Evolutionary conservation across 1,140 invertebrate genomes (phyloP).

Genomic region (Philotrypesis tridentata): DNA sequence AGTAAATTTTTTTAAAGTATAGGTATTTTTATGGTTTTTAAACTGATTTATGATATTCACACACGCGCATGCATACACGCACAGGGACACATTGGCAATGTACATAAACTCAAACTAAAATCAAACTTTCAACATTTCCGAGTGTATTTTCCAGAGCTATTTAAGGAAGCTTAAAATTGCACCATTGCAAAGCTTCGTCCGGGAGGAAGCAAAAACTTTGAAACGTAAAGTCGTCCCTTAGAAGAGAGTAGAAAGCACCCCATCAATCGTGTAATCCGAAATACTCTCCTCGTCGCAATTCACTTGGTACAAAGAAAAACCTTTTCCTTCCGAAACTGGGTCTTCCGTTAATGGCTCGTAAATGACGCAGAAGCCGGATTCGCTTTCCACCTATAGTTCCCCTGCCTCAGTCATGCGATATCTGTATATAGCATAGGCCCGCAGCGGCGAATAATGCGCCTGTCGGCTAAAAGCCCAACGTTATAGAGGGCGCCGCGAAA

Average conservation of each 20-base stretch:
- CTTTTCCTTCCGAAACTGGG: neutral
- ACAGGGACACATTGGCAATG: too few species aligned
- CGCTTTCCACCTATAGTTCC: neutral
- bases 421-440: neutral
- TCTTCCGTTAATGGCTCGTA: conserved; percentile 33
- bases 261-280: neutral
- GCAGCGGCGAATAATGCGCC: neutral
- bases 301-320: conserved; percentile 2
- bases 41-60: too few species aligned
- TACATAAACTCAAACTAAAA: too few species aligned
- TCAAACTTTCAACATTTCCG: too few species aligned
- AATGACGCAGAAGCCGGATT: neutral
- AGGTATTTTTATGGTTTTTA: too few species aligned
- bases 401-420: neutral
- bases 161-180: too few species aligned
- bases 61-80: too few species aligned
- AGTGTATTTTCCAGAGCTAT: too few species aligned
- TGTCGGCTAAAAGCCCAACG: neutral
- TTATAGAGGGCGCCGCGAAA: neutral
- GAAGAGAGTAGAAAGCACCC: neutral
- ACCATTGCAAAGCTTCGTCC: too few species aligned
- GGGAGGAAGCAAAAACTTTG: too few species aligned
- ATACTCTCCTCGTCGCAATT: neutral
- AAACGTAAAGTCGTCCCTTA: too few species aligned
- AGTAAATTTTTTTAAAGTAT: too few species aligned